A percentile compares a stretch with the other conserved stretches of the same genome.
Evolutionary conservation across 2,797 vertebrate genomes (phyloP).

Genomic region (Enteromius radiatus): DNA sequence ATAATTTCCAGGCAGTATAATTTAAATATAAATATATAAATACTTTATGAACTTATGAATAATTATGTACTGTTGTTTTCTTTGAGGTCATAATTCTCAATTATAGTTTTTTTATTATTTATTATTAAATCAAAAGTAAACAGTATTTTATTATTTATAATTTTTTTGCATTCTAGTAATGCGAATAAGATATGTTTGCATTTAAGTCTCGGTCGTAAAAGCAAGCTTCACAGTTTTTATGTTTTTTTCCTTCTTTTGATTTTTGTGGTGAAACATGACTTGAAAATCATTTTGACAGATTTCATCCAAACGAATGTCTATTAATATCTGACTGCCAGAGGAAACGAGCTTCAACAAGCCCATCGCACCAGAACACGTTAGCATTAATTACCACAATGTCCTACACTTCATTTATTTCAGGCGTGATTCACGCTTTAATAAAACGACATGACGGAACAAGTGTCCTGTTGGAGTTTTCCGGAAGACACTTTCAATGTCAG

Average conservation of each 20-base stretch:
- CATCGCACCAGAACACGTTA: not conserved
- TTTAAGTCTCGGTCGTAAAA: not conserved
- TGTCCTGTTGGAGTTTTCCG: not conserved
- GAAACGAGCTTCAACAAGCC: not conserved
- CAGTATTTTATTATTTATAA: too few relatives aligned
- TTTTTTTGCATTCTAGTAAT: too few relatives aligned
- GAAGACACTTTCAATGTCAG: not conserved
- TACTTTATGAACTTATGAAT: too few relatives aligned
- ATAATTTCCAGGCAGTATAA: too few relatives aligned
- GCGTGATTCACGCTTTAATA: conserved; percentile 4
- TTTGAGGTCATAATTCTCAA: not conserved
- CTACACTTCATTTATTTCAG: not conserved
- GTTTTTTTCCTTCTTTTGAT: not conserved
- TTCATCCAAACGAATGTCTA: not conserved
- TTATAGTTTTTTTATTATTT: too few relatives aligned
- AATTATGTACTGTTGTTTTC: not conserved
- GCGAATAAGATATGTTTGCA: too few relatives aligned
- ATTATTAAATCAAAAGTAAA: too few relatives aligned
- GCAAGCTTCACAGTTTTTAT: not conserved
- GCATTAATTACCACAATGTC: not conserved
- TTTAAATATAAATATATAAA: too few relatives aligned
- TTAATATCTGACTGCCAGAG: not conserved
- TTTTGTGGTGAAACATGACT: not conserved
- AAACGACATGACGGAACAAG: not conserved
- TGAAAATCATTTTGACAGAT: conserved; percentile 1